These are phyloP conservation scores for Corythornis vintsioides DNA, from an alignment of 2,113 vertebrate species.

Conservation along the genomic window DNA sequence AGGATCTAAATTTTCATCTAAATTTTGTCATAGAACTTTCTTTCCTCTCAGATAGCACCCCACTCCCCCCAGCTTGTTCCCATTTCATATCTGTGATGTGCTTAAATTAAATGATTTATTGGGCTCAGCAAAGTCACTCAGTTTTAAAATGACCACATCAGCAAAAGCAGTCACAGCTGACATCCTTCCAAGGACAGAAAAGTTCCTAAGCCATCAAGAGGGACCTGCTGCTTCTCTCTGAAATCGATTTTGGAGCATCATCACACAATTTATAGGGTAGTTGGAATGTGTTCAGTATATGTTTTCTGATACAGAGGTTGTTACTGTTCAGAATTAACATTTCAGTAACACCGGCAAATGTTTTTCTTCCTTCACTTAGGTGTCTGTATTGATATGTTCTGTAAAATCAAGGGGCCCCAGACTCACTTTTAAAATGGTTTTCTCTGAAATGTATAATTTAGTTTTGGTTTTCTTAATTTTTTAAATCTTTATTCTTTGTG, in stretches of 20 bases:
- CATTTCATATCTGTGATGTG: neutral
- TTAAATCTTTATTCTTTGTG: neutral
- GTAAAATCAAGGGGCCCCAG: neutral
- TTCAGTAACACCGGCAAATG: neutral
- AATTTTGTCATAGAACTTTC: neutral
- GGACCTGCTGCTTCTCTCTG: neutral
- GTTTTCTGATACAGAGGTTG: neutral
- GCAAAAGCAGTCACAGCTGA: neutral
- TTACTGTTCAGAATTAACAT: neutral
- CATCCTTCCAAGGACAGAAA: neutral
- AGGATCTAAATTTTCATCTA: neutral
- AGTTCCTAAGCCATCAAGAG: neutral
- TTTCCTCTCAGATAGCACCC: neutral
- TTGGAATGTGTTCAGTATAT: neutral
- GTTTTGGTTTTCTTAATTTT: neutral
- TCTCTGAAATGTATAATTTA: neutral
- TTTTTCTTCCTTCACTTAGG: neutral
- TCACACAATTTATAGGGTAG: neutral
- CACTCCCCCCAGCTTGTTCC: neutral
- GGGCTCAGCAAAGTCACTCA: neutral
- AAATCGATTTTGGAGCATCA: neutral
- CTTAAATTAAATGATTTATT: neutral
- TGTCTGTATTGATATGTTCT: neutral
- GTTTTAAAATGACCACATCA: neutral
- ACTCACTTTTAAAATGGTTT: neutral